phyloP scores from a whole-genome alignment of 2,888 invertebrate genomes.

The Ichneumoninae sp. region DNA sequence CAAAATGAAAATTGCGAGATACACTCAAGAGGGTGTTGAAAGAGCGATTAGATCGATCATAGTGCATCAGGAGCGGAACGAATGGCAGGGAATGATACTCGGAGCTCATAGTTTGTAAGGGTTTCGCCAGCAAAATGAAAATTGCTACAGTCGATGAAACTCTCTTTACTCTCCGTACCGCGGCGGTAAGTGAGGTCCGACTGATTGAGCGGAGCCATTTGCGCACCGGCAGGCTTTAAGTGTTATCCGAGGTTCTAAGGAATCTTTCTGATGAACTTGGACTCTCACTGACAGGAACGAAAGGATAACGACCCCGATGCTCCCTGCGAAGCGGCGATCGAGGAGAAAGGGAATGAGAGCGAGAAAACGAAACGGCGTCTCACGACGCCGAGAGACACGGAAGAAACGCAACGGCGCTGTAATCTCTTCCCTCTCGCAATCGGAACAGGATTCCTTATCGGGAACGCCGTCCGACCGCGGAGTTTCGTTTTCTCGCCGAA shows the following conservation, averaged over 20 bases:
- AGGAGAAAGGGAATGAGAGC: conserved; percentile 8
- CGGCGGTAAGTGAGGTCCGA: conserved; percentile 17
- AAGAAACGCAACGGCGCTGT: conserved; percentile 56
- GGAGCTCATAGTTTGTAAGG: conserved; percentile 6
- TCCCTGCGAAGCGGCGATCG: conserved; percentile 33
- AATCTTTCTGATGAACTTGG: conserved; percentile 55
- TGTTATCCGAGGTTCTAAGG: conserved; percentile 57
- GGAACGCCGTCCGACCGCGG: conserved; percentile 22
- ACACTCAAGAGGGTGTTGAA: conserved; percentile 47
- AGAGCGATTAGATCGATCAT: conserved; percentile 63
- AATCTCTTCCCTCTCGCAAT: conserved; percentile 57
- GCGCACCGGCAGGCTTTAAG: conserved; percentile 53
- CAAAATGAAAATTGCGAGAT: conserved; percentile 31
- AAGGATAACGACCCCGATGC: conserved; percentile 64
- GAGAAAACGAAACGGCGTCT: background rate
- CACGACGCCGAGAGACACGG: conserved; percentile 49
- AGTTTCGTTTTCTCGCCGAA: conserved; percentile 16
- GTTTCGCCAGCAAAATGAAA: conserved; percentile 20
- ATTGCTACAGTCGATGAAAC: conserved; percentile 4
- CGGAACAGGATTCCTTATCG: conserved; percentile 46
- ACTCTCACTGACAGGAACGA: conserved; percentile 54
- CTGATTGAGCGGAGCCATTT: conserved; percentile 60
- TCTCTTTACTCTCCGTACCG: conserved; percentile 3
- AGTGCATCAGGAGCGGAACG: conserved; percentile 48
- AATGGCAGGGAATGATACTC: conserved; percentile 32